Evolutionary conservation across 2,797 vertebrate species (phyloP), one percentile per base, ranked within the genome.

Genomic region (Lithobates sylvaticus): DNA sequence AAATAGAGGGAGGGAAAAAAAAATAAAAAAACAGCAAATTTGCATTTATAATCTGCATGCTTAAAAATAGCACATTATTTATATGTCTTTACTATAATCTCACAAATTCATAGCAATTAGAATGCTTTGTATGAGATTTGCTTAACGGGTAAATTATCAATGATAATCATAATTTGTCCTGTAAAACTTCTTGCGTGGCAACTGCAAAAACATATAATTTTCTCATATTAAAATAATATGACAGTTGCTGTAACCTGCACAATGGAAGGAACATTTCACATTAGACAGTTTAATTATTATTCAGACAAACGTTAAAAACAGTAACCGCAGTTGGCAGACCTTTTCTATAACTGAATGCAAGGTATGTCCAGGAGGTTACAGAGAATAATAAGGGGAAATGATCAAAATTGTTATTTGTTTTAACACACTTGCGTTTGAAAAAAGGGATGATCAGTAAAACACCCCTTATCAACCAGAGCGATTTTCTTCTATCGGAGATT

Each of bases 131-230:
- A 36, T 34, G 34, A 76, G 54, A 61, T 61, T 23, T 61, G 0
- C 32, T 76, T n/a, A 36, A 27, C 26, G 3, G 36, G 27, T 67
- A 67, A 78, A 39, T 39, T 26, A 47, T 44, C 54, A 61, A 61
- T 61, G 21, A 61, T 61, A 10, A 61, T 54, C 50, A 77, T 10
- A 21, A 61, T 64, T 76, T 81, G 86, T 86, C 32, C 88, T 68
- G 26, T 68, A 90, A 84, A 85, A 89, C 90, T 89, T 68, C 9
- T 47, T 91, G 89, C 86, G 87, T 47, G 42, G 82, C 76, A 77
- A 86, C 91, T 81, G 86, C 88, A 76, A 88, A 39, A 91, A 91
- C 85, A 88, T 89, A 87, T 78, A 26, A 91, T 90, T 88, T 90
- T 84, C 21, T 61, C 54, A 86, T 80, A 72, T 88, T 88, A 91